Percentiles rank a stretch among this genome's conserved stretches.
Evolutionary conservation across 2,113 vertebrate species (phyloP).

Genomic region (Saguinus imperator): DNA sequence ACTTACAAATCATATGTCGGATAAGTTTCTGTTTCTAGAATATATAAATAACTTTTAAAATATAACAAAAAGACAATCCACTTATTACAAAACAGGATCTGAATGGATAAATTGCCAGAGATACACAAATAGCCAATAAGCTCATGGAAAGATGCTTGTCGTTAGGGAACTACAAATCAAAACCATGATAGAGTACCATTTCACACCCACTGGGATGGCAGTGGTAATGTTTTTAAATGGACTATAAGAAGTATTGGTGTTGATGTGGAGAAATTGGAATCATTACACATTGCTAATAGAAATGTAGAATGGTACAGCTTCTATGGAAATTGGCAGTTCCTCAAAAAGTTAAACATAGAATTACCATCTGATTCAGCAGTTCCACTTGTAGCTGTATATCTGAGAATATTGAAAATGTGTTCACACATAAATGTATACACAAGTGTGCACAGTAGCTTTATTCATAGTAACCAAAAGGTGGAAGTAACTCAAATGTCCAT

Average conservation of each 20-base stretch:
- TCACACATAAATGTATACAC: background rate
- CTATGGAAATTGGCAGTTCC: conserved; percentile 36
- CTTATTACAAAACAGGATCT: conserved; percentile 22
- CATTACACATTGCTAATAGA: background rate
- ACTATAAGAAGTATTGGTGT: background rate
- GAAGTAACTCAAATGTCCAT: background rate
- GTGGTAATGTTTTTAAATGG: conserved; percentile 14
- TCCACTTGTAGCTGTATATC: background rate
- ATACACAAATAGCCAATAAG: background rate
- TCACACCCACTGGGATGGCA: background rate
- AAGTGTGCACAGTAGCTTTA: conserved; percentile 6
- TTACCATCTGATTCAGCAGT: background rate
- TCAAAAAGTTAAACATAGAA: conserved; percentile 19
- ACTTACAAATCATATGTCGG: background rate
- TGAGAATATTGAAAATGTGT: background rate
- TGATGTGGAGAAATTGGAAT: conserved; percentile 31
- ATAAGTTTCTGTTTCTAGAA: background rate
- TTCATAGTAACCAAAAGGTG: conserved; percentile 38
- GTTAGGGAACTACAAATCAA: background rate
- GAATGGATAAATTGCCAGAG: conserved; percentile 14
- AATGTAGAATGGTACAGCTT: conserved; percentile 26
- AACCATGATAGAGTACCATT: background rate
- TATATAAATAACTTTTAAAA: background rate
- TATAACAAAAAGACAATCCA: background rate
- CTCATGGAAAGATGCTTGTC: background rate